Base-by-base conservation (phyloP, 2,797 vertebrate genomes). In the Toxotes lorentzi region DNA sequence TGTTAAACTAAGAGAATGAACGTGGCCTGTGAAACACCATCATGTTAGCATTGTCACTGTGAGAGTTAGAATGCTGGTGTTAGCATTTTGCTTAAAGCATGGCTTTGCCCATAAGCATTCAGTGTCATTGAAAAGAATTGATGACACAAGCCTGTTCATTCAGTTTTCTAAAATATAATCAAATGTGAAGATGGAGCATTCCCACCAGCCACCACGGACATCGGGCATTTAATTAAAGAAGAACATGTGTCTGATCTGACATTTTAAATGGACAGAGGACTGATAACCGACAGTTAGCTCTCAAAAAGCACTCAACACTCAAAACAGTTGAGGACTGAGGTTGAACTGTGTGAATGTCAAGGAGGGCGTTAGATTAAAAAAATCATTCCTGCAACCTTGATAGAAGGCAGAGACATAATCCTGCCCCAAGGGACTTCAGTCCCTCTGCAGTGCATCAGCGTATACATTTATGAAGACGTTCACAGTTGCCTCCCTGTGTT, bases 321-420 rank as follows among this genome's bases (percentile, higher is more conserved):
- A 60, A 70, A 53, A 61, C 54, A 73, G 34, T 32, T 0, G 0
- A 38, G 16, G 27, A 45, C 43, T 50, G 41, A 40, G 54, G 54
- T 24, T 70, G 27, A 78, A 72, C 14, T 35, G 41, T 75, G 11
- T 73, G 56, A 76, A 76, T 74, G 65, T 84, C 69, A 58, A 70
- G 41, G 14, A 45, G 30, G 47, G 32, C 2, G 8, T 16, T 6
- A 27, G 47, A 64, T 82, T 64, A 56, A 71, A 84, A 84, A 73
- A 78, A 71, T 73, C 4, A 65, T 77, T 76, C 13, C 34, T 35
- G 62, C 65, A 62, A 75, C 69, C 56, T 75, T 81, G 27, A 79
- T 47, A 64, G 73, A 68, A 30, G 16, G 41, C 23, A 51, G 30
- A 76, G 35, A 69, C 58, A 34, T 74, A 65, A 83, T 82, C 24